Base-by-base conservation (phyloP, 1,140 invertebrate genomes). In the Calephelis virginiensis region DNA sequence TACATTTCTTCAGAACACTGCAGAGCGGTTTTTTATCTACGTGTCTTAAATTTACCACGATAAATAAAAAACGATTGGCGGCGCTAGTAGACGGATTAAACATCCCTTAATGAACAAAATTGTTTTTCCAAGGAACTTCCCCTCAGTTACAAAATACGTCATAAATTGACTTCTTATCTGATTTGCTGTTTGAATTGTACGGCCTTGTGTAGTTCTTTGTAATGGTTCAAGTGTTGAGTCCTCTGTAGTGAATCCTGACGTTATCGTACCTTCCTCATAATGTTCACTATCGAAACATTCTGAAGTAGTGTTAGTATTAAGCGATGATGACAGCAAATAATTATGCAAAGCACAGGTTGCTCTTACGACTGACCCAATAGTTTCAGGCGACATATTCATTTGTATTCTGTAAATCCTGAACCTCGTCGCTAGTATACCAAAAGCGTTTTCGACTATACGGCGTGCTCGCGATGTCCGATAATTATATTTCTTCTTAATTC, bases 241-340 rank as follows among this genome's bases (percentile, higher is more conserved):
- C 28, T 28, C 28, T 28, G 28, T 28, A 28, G 28, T 28, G 28
- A 28, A 28, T 63, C 28, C 46, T 48, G 43, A 48, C 10, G 49
- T 63, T 47, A 49, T 49, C 68, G 70, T 71, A 8, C 70, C 73
- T n/a, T 78, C 70, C 37, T 28, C 49, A 62, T 79, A 73, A 28
- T 28, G 28, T 71, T 81, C 75, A 48, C 56, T 65, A 73, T 81
- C 70, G 59, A 75, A 70, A 71, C 70, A 74, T 61, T 71, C 66
- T 71, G 37, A 67, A 66, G 77, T 69, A 37, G 73, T 62, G 64
- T 79, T 77, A 49, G 67, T 68, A 50, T 67, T 67, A 50, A 12
- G 49, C 48, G 66, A 43, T 53, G 69, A 40, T 70, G 64, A 45
- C n/a, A 73, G 69, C 64, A 73, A 68, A 67, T 64, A 76, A 61